A percentile compares a stretch with the other conserved stretches of the same genome.
Conservation (phyloP, 2,888 invertebrate genomes). For the Callyntrura sp. region DNA sequence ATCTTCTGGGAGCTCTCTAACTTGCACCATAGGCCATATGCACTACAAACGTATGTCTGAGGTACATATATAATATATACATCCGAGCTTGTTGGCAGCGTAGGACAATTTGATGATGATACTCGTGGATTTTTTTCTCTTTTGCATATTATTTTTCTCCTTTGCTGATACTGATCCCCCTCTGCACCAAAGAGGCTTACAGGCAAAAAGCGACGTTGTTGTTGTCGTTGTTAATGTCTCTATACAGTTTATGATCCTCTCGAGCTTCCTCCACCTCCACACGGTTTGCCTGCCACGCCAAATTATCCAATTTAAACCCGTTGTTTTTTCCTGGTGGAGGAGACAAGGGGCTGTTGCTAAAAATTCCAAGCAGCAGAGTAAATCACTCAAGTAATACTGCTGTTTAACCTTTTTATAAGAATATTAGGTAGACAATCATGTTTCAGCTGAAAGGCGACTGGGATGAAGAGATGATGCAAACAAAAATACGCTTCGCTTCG, state of each 20-base stretch:
- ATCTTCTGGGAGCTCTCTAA: not conserved
- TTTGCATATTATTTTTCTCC: no score
- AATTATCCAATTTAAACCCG: conserved; percentile 49
- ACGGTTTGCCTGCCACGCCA: conserved; percentile 9
- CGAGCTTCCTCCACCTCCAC: conserved; percentile 33
- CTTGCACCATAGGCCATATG: not conserved
- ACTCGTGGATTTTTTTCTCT: not conserved
- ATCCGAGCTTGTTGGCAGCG: not conserved
- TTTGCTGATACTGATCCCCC: no score
- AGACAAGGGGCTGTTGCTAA: not conserved
- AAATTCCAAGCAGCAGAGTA: conserved; percentile 33
- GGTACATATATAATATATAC: not conserved
- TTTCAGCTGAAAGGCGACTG: conserved; percentile 45
- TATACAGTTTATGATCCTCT: conserved; percentile 31
- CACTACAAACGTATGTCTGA: not conserved
- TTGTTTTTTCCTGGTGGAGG: not conserved
- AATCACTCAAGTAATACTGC: conserved; percentile 69
- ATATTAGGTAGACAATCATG: no score
- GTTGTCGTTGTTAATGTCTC: conserved; percentile 33
- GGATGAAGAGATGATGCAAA: conserved; percentile 31
- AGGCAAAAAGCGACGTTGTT: not conserved
- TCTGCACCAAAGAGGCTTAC: no score
- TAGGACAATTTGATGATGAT: not conserved
- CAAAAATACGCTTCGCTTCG: not conserved
- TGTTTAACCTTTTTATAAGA: conserved; percentile 67